These are phyloP conservation scores for Scaptomyza pallida DNA, from an alignment of 1,140 invertebrate species.

Conservation along the genomic window DNA sequence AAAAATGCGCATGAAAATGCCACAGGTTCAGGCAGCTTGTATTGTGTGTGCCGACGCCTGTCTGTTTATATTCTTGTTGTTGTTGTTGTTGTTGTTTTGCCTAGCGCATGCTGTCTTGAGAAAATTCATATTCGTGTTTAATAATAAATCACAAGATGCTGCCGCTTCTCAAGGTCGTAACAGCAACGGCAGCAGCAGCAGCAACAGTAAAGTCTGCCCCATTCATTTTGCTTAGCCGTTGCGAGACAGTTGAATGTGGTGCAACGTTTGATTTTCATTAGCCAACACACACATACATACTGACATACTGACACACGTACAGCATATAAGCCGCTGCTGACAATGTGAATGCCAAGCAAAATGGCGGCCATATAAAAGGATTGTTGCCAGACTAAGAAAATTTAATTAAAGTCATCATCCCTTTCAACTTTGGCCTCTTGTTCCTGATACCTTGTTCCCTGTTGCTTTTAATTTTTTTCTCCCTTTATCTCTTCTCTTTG, in stretches of 20 bases:
- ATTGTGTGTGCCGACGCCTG: conserved; percentile 23
- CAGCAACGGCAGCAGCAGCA: not conserved
- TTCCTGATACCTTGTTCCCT: conserved; percentile 8
- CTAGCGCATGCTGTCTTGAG: conserved; percentile 52
- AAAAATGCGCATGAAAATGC: conserved; percentile 75
- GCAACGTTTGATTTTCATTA: conserved; percentile 67
- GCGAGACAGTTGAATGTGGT: conserved; percentile 53
- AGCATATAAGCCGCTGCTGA: conserved; percentile 41
- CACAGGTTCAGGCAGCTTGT: conserved; percentile 42
- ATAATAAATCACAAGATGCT: conserved; percentile 81
- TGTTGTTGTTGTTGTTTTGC: conserved; percentile 7
- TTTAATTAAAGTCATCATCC: conserved; percentile 79
- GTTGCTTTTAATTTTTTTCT: conserved; percentile 12
- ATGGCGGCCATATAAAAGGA: conserved; percentile 77
- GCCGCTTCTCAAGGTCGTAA: conserved; percentile 35
- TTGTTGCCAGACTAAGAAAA: conserved; percentile 72
- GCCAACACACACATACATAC: conserved; percentile 14
- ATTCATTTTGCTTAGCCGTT: conserved; percentile 43
- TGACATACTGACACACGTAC: conserved; percentile 9
- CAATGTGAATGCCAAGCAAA: conserved; percentile 57
- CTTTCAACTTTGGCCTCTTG: conserved; percentile 27
- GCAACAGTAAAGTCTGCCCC: conserved; percentile 12
- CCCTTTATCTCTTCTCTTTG: not conserved
- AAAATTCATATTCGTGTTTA: conserved; percentile 79
- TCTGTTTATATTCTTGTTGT: conserved; percentile 7